phyloP scores from a whole-genome alignment of 2,113 vertebrate species.

The Sporophila hypoxantha region DNA sequence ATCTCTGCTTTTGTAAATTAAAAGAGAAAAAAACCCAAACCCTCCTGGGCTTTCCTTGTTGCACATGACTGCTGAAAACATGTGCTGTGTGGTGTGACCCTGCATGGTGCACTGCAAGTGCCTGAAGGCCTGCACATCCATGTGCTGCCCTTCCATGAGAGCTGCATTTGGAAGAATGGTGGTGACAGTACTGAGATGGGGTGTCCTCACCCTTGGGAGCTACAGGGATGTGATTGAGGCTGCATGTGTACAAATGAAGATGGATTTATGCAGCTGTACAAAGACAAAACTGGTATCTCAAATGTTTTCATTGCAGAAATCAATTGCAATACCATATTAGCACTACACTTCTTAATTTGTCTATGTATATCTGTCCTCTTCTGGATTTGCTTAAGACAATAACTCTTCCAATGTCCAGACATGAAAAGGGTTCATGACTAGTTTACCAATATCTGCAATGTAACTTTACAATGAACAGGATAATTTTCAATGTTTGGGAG shows the following conservation, averaged over 20 bases:
- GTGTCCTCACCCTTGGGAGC: neutral
- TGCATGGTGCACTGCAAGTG: neutral
- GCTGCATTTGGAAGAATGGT: neutral
- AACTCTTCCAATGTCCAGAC: neutral
- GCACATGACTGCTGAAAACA: neutral
- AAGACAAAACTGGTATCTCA: neutral
- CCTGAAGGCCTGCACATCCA: neutral
- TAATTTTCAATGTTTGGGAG: neutral
- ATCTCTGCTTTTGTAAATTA: neutral
- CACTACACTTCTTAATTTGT: neutral
- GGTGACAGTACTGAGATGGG: neutral
- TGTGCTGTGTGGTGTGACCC: fast-evolving
- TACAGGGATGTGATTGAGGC: neutral
- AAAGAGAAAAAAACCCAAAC: neutral
- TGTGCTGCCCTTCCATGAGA: neutral
- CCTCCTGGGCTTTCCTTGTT: neutral
- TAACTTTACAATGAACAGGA: neutral
- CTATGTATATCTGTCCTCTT: neutral
- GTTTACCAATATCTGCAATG: neutral
- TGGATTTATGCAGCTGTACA: neutral
- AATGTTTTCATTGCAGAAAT: neutral
- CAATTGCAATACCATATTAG: neutral
- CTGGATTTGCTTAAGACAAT: neutral
- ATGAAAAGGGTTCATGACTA: neutral
- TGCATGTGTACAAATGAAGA: neutral